Evolutionary conservation across 2,113 vertebrate species (phyloP).

Genomic region (Oryzias javanicus): DNA sequence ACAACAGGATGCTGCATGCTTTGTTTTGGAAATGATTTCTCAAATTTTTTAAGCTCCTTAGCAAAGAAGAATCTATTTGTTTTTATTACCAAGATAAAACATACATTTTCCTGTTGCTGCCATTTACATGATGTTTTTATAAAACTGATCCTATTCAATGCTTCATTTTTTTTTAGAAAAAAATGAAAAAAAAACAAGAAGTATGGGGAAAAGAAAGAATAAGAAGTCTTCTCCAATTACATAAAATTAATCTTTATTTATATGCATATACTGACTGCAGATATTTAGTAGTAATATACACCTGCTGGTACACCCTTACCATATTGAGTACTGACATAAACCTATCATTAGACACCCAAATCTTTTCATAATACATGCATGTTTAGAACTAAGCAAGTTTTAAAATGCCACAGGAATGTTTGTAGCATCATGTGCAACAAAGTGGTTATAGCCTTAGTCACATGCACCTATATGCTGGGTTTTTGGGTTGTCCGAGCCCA

Average conservation of each 20-base stretch:
- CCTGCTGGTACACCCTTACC: too few species aligned
- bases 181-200: too few species aligned
- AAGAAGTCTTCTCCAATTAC: too few species aligned
- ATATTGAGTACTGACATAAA: too few species aligned
- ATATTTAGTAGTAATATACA: too few species aligned
- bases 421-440: neutral
- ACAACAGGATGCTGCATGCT: slow-evolving; percentile 26
- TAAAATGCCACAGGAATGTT: neutral
- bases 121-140: slow-evolving; percentile 46
- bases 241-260: too few species aligned
- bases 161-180: too few species aligned
- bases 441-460: neutral
- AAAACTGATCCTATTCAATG: slow-evolving; percentile 44
- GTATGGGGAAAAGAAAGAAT: too few species aligned
- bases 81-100: slow-evolving; percentile 40
- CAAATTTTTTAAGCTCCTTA: slow-evolving; percentile 50
- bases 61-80: slow-evolving; percentile 48
- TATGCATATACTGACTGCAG: too few species aligned
- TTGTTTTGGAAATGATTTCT: slow-evolving; percentile 60
- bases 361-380: neutral
- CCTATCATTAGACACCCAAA: neutral
- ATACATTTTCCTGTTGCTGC: slow-evolving; percentile 55
- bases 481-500: too few species aligned
- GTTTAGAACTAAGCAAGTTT: neutral
- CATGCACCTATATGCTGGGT: too few species aligned